phyloP scores from a whole-genome alignment of 2,888 invertebrate species.

The Pseudococcus viburni region DNA sequence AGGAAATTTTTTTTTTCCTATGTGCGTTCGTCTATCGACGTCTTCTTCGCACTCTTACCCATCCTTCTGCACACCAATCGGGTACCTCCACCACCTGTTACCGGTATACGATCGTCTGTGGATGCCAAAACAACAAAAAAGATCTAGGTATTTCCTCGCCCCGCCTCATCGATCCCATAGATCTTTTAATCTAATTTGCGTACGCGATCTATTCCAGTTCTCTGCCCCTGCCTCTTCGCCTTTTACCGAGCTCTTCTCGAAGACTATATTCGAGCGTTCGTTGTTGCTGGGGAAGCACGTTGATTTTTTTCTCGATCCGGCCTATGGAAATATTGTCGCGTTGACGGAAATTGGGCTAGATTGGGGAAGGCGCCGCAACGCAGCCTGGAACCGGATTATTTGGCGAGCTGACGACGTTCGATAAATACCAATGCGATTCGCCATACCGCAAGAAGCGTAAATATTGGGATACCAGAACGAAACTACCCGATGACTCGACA shows the following conservation, averaged over 20 bases:
- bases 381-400: background rate
- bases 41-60: constrained; percentile 20
- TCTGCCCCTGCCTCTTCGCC: background rate
- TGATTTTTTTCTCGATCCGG: background rate
- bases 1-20: constrained; percentile 58
- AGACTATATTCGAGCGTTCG: too few relatives aligned
- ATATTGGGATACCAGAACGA: background rate
- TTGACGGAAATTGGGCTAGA: background rate
- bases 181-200: background rate
- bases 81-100: background rate
- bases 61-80: background rate
- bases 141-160: background rate
- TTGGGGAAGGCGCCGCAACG: background rate
- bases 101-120: background rate
- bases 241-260: too few relatives aligned
- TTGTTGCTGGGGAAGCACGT: background rate
- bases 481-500: background rate
- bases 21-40: background rate
- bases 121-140: background rate
- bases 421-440: background rate
- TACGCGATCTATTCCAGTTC: background rate
- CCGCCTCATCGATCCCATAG: background rate
- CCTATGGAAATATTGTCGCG: background rate
- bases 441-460: background rate
- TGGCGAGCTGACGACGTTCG: constrained; percentile 7